A percentile compares a stretch with the other conserved stretches of the same genome.
phyloP scores from a whole-genome alignment of 2,797 vertebrate genomes.

The Pseudochirops corinnae region DNA sequence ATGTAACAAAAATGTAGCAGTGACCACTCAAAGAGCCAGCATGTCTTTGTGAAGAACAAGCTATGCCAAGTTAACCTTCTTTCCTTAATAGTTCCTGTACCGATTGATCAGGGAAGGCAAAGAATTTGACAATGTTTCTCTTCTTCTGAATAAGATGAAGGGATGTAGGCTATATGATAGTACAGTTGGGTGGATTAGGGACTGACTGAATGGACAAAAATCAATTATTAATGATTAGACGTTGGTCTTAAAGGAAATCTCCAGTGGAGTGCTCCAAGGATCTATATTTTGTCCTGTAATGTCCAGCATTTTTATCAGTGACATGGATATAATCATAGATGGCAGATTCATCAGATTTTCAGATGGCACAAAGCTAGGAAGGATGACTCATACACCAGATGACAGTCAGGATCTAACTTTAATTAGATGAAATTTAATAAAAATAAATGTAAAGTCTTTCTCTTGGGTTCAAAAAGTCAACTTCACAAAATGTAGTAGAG shows the following conservation, averaged over 20 bases:
- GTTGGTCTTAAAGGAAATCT: not conserved
- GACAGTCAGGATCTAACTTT: not conserved
- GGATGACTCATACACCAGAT: not conserved
- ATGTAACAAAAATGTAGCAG: not conserved
- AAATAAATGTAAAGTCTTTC: not conserved
- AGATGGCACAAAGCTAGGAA: not conserved
- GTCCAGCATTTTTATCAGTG: not conserved
- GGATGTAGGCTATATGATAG: not conserved
- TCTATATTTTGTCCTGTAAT: not conserved
- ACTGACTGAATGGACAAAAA: not conserved
- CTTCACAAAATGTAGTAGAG: not conserved
- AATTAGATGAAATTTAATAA: not conserved
- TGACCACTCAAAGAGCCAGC: not conserved
- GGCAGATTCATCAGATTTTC: not conserved
- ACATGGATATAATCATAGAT: not conserved
- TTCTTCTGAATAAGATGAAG: not conserved
- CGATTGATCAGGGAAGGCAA: not conserved
- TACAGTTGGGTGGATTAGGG: not conserved
- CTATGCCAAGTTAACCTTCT: not conserved
- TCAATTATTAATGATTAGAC: not conserved
- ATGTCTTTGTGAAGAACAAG: not conserved
- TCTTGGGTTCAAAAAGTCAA: not conserved
- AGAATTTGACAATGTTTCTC: not conserved
- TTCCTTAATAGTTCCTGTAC: not conserved
- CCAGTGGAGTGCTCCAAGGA: not conserved